Conservation (phyloP, 2,113 vertebrate genomes). For the Nothobranchius kuhntae region DNA sequence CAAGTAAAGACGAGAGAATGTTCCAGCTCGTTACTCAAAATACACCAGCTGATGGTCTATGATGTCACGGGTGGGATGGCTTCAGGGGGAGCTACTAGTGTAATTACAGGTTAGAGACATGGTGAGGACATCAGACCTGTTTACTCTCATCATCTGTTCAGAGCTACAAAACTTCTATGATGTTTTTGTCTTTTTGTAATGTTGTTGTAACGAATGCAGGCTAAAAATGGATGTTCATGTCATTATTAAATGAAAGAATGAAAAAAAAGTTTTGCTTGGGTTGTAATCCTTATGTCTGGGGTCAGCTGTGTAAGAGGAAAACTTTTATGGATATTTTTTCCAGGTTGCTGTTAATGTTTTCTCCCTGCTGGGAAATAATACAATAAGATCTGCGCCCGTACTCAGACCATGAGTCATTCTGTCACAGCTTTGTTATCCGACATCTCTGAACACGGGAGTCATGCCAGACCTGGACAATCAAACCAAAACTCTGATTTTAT, state of each 20-base stretch:
- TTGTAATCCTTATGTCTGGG: conserved; percentile 13
- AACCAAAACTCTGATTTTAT: too few species aligned
- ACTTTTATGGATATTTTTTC: conserved; percentile 24
- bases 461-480: background rate
- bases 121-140: conserved; percentile 27
- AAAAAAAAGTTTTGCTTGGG: conserved; percentile 6
- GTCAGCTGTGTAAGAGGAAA: conserved; percentile 8
- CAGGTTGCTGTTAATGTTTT: conserved; percentile 43
- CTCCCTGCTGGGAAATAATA: background rate
- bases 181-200: background rate
- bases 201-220: conserved; percentile 4
- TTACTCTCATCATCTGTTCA: conserved; percentile 18
- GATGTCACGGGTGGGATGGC: conserved; percentile 38
- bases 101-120: conserved; percentile 40
- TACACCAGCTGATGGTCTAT: conserved; percentile 8
- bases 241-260: too few species aligned
- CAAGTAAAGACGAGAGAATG: conserved; percentile 25
- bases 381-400: conserved; percentile 12
- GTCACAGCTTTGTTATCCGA: conserved; percentile 20
- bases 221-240: too few species aligned
- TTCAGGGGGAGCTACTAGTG: conserved; percentile 25
- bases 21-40: conserved; percentile 15
- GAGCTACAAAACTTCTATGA: background rate
- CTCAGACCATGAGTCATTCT: conserved; percentile 61
- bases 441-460: conserved; percentile 18